phyloP scores from a whole-genome alignment of 2,888 invertebrate species.

The Candidula unifasciata region DNA sequence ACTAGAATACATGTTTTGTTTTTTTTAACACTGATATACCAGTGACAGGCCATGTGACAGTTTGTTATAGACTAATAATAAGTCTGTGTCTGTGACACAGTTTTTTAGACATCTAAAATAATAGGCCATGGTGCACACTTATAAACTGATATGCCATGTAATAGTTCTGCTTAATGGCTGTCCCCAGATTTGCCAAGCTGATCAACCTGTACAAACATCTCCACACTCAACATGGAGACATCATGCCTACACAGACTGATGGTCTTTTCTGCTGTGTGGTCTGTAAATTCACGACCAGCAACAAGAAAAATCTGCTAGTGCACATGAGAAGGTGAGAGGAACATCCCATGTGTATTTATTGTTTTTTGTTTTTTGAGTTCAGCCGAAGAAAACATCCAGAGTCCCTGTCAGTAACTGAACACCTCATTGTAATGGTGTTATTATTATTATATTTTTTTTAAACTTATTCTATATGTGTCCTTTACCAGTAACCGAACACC shows the following conservation, averaged over 20 bases:
- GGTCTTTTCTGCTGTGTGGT: conserved; percentile 73
- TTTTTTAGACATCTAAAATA: too few relatives aligned
- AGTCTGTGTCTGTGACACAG: too few relatives aligned
- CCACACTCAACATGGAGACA: conserved; percentile 71
- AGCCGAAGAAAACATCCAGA: neutral
- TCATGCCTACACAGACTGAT: conserved; percentile 63
- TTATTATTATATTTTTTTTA: neutral
- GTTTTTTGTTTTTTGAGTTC: neutral
- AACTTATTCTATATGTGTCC: too few relatives aligned
- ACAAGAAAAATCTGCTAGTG: conserved; percentile 73
- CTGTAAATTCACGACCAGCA: conserved; percentile 72
- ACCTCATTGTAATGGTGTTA: neutral
- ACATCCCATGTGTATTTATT: neutral
- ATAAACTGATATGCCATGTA: too few relatives aligned
- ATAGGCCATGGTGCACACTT: too few relatives aligned
- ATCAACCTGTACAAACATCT: conserved; percentile 77
- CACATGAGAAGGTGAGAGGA: conserved; percentile 71
- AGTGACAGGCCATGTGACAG: too few relatives aligned
- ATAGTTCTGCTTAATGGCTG: neutral
- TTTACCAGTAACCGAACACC: too few relatives aligned
- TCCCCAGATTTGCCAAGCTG: conserved; percentile 69
- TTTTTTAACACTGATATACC: too few relatives aligned
- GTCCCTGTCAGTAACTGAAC: too few relatives aligned
- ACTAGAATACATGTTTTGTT: too few relatives aligned
- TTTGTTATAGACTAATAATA: too few relatives aligned